Evolutionary conservation across 2,113 vertebrate species (phyloP), one percentile per base, ranked within the genome.

Genomic region (Myotis yumanensis): DNA sequence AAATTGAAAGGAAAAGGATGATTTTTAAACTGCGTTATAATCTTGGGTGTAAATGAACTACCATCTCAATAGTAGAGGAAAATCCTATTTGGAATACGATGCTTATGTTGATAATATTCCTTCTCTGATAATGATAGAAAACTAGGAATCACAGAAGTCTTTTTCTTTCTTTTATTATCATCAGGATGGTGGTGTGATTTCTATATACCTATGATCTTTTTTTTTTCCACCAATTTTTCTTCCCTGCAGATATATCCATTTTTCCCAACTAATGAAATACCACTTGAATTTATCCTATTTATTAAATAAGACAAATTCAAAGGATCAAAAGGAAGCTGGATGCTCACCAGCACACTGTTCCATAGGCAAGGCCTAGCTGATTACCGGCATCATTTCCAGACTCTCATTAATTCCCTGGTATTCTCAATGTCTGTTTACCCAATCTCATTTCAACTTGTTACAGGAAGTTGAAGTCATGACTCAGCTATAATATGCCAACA

Each of bases 51-150:
- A 98, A 97, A 98, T 96, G 95, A 98, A 82, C 79, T 97, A 97
- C 96, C 97, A 97, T 92, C 97, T 97, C 75, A 93, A 98, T 94
- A 97, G 92, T 88, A 97, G 43, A 96, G 89, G 59, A 97, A 96
- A 97, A 94, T 97, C 93, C 97, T 97, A 97, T 98, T 97, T 96
- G 94, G 96, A 97, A 93, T 95, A 73, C 30, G 72, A 95, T 79
- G 59, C 87, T 40, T 98, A 95, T 91, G 93, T 4, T 5, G 80
- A 80, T 96, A 93, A 97, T 94, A 94, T 79, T 97, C 91, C 93
- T 97, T 97, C 94, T 95, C 93, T 80, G 89, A 97, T 97, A 98
- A 98, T 97, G 97, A 98, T 95, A 96, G 97, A 95, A 98, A 97
- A 96, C 72, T 96, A 93, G 91, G 92, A 96, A 91, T 96, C 86